These are phyloP conservation scores for Globodera ellingtonae DNA, from an alignment of 1,140 invertebrate species.

Conservation along the genomic window DNA sequence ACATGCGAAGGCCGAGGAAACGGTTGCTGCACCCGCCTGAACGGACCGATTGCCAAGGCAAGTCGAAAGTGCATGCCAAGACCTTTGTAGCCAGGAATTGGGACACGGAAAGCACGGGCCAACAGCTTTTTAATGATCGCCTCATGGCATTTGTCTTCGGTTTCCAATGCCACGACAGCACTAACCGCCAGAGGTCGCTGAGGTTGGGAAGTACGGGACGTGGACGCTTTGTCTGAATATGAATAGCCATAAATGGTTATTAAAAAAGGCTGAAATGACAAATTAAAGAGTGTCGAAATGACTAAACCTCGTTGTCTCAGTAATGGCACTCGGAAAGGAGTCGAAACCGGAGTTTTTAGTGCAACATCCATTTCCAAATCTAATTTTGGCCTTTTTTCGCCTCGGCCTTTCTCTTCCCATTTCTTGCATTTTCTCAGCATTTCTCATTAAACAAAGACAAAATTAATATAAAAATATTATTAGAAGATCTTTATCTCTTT, in stretches of 20 bases:
- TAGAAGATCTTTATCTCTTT: too few species aligned
- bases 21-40: slow-evolving; percentile 45
- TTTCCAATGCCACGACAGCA: background rate
- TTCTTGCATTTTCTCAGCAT: background rate
- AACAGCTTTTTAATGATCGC: slow-evolving; percentile 57
- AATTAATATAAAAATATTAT: background rate
- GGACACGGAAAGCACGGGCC: slow-evolving; percentile 81
- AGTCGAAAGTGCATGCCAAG: slow-evolving; percentile 19
- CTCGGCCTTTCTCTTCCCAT: background rate
- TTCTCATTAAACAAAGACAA: background rate
- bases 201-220: background rate
- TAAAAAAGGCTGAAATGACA: background rate
- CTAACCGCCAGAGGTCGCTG: background rate
- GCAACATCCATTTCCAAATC: slow-evolving; percentile 12
- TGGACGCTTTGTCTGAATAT: background rate
- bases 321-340: slow-evolving; percentile 20
- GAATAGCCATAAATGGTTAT: background rate
- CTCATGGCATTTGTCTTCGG: slow-evolving; percentile 43
- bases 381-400: slow-evolving; percentile 15
- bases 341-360: slow-evolving; percentile 20
- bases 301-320: background rate
- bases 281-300: background rate
- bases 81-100: slow-evolving; percentile 83
- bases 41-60: background rate
- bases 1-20: slow-evolving; percentile 75